Base-by-base conservation (phyloP, 2,888 invertebrate genomes). In the Pollenia amentaria region DNA sequence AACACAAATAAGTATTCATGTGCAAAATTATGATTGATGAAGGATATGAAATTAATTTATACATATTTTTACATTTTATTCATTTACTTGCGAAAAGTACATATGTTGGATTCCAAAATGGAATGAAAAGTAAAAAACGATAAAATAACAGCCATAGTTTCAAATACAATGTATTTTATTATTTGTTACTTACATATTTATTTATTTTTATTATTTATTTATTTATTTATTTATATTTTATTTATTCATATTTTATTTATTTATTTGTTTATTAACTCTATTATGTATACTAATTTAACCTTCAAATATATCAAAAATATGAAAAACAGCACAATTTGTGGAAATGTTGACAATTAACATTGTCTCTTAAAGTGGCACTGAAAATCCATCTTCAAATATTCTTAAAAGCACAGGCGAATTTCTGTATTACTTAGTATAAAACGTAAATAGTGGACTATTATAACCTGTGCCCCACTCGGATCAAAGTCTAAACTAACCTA, bases 171-270 rank as follows among this genome's bases (percentile, higher is more conserved):
- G 7, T 79, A 69, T 69, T 78, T 67, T 53, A 76, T 64, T 84
- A 48, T 3, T 42, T 64, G n/a, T 64, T 64, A 62, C 10, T 40
- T 64, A 42, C 29, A 6, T 89, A 89, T 85, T 90, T 90, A 88
- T 84, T 64, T 65, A 60, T 60, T 60, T 73, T 38, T 60, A 29
- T 70, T 53, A 64, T 64, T 29, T 64, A 72, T 70, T 64, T 67
- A 84, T 65, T 88, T 89, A 88, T 87, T 87, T 89, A 89, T 84
- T 82, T 62, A 10, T 38, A 53, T 14, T 16, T 40, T 42, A 6
- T 48, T 38, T 16, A 48, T 38, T n/a, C 21, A 42, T 76, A 21
- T 18, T 46, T 48, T 44, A 46, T n/a, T n/a, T n/a, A n/a, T 29
- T 29, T 29, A 29, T 29, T 29, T 29, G 29, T 29, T 29, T 29